A percentile compares a stretch with the other conserved stretches of the same genome.
Conservation (phyloP, 2,797 vertebrate species). For the Pristis pectinata region DNA sequence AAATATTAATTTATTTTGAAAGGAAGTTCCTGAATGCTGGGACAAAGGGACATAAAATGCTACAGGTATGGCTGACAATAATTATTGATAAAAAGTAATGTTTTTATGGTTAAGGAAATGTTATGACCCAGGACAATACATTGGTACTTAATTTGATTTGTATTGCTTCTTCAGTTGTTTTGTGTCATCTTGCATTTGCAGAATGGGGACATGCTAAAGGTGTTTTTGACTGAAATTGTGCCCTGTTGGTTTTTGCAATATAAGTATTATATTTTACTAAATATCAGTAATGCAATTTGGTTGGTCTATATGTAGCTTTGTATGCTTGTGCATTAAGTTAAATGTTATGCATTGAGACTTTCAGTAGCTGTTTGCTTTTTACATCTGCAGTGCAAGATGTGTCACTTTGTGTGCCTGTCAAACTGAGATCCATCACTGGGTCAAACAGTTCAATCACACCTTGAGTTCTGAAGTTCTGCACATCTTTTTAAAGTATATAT, state of each 20-base stretch:
- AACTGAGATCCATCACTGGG: not conserved
- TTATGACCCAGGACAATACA: not conserved
- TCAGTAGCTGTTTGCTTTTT: not conserved
- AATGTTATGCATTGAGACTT: not conserved
- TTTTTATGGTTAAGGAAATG: slow-evolving; percentile 15
- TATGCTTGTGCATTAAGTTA: not conserved
- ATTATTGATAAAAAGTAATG: slow-evolving; percentile 9
- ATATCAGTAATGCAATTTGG: slow-evolving; percentile 19
- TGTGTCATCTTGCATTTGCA: not conserved
- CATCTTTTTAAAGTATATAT: not conserved
- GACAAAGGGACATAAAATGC: slow-evolving; percentile 29
- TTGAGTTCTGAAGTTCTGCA: not conserved
- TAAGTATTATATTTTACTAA: slow-evolving; percentile 7
- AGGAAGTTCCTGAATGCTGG: slow-evolving; percentile 29
- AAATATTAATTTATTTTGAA: slow-evolving; percentile 33
- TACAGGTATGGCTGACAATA: slow-evolving; percentile 29
- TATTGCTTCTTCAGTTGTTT: not conserved
- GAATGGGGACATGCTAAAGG: not conserved
- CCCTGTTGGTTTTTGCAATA: not conserved
- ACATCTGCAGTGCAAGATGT: not conserved
- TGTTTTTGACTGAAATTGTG: slow-evolving; percentile 1
- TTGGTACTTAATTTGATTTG: not conserved
- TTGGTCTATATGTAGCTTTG: slow-evolving; percentile 28
- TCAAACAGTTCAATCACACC: not conserved
- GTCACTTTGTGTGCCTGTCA: not conserved